These are phyloP conservation scores for Lampris megalopsis DNA, from an alignment of 2,113 vertebrate species.

Conservation along the genomic window DNA sequence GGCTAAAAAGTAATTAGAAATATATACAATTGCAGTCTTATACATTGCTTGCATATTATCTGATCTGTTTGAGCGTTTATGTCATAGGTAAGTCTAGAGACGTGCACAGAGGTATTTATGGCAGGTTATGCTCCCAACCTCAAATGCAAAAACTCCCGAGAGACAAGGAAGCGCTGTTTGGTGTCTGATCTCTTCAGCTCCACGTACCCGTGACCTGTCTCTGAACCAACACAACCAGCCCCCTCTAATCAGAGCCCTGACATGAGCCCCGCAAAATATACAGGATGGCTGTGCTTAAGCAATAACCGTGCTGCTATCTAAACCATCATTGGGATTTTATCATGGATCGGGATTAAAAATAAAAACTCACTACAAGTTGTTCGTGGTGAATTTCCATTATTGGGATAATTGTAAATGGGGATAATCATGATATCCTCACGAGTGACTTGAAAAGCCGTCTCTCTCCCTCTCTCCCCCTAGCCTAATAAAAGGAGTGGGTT, in stretches of 20 bases:
- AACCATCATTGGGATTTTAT: too few species aligned
- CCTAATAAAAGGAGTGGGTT: too few species aligned
- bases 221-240: conserved; percentile 46
- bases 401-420: too few species aligned
- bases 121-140: not conserved
- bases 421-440: too few species aligned
- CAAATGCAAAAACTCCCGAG: conserved; percentile 1
- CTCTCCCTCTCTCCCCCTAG: too few species aligned
- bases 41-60: not conserved
- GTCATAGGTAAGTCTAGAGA: not conserved
- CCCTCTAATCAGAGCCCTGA: conserved; percentile 11
- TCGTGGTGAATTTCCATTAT: too few species aligned
- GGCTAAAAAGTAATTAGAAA: not conserved
- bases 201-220: conserved; percentile 48
- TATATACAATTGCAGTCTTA: not conserved
- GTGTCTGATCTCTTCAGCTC: not conserved
- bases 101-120: not conserved
- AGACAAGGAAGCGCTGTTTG: conserved; percentile 1
- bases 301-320: too few species aligned
- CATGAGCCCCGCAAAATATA: not conserved
- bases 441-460: too few species aligned
- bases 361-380: not conserved
- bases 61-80: not conserved
- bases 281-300: too few species aligned
- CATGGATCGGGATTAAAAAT: not conserved